These are phyloP conservation scores for Melolontha melolontha DNA, from an alignment of 2,888 invertebrate species.

Conservation along the genomic window DNA sequence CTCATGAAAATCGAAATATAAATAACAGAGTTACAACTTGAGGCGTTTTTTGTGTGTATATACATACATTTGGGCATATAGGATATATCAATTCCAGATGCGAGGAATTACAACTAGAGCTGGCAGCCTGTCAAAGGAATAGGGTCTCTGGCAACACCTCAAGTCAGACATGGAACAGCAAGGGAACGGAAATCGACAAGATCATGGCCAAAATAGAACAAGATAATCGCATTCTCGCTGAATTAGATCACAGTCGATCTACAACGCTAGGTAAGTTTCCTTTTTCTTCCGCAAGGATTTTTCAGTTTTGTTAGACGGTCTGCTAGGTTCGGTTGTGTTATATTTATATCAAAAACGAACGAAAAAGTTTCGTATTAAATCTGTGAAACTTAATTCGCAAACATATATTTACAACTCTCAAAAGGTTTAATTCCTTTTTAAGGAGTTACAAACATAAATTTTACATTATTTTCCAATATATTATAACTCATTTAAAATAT, in stretches of 20 bases:
- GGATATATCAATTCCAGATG: slow-evolving; percentile 65
- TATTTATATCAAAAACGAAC: not conserved
- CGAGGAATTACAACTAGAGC: slow-evolving; percentile 90
- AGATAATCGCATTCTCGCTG: slow-evolving; percentile 88
- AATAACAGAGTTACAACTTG: too few relatives aligned
- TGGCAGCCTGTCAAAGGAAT: slow-evolving; percentile 71
- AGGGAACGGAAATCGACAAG: slow-evolving; percentile 85
- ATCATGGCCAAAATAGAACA: slow-evolving; percentile 97
- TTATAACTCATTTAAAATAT: too few relatives aligned
- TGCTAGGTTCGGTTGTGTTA: not conserved
- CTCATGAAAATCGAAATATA: too few relatives aligned
- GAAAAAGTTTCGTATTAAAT: too few relatives aligned
- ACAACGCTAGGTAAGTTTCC: slow-evolving; percentile 72
- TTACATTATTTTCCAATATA: too few relatives aligned
- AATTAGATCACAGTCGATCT: slow-evolving; percentile 86
- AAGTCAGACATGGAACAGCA: slow-evolving; percentile 62
- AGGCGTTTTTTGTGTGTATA: too few relatives aligned
- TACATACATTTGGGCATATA: not conserved
- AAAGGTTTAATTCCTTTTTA: too few relatives aligned
- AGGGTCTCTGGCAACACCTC: slow-evolving; percentile 59
- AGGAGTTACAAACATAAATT: too few relatives aligned
- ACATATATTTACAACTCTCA: too few relatives aligned
- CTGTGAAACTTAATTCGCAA: too few relatives aligned
- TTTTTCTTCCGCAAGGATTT: not conserved
- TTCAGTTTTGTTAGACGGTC: not conserved